Evolutionary conservation across 2,888 invertebrate species (phyloP).

Genomic region (Scelioninae gen. 1): DNA sequence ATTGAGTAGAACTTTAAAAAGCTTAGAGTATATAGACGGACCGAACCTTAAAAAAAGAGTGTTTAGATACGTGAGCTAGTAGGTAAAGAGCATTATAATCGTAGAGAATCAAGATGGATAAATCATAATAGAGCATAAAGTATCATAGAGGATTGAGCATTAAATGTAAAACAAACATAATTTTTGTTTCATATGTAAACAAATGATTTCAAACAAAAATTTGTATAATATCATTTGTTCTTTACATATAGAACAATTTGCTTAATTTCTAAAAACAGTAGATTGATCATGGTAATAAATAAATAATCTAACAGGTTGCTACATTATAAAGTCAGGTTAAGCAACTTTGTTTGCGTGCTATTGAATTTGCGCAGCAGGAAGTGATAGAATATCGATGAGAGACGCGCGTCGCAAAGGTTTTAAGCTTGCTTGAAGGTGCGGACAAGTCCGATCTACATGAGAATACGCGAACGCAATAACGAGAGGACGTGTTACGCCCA

Average conservation of each 20-base stretch:
- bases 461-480: slow-evolving; percentile 72
- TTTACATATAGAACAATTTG: background rate
- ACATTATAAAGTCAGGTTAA: slow-evolving; percentile 49
- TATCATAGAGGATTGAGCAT: no score
- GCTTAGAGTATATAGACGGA: no score
- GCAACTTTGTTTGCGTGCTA: slow-evolving; percentile 54
- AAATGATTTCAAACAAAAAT: no score
- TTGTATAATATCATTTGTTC: no score
- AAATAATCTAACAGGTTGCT: slow-evolving; percentile 42
- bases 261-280: slow-evolving; percentile 42
- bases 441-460: slow-evolving; percentile 71
- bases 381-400: slow-evolving; percentile 64
- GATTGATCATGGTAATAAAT: slow-evolving; percentile 47
- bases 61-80: no score
- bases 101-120: no score
- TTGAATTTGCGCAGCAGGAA: slow-evolving; percentile 59
- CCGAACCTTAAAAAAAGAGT: no score
- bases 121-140: no score
- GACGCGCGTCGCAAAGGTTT: slow-evolving; percentile 55
- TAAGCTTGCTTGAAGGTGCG: slow-evolving; percentile 67
- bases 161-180: no score
- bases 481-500: slow-evolving; percentile 76
- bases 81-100: no score
- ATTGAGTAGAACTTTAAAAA: no score
- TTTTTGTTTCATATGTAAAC: no score